Evolutionary conservation across 2,888 invertebrate genomes (phyloP).

Genomic region (Volucella zonaria): DNA sequence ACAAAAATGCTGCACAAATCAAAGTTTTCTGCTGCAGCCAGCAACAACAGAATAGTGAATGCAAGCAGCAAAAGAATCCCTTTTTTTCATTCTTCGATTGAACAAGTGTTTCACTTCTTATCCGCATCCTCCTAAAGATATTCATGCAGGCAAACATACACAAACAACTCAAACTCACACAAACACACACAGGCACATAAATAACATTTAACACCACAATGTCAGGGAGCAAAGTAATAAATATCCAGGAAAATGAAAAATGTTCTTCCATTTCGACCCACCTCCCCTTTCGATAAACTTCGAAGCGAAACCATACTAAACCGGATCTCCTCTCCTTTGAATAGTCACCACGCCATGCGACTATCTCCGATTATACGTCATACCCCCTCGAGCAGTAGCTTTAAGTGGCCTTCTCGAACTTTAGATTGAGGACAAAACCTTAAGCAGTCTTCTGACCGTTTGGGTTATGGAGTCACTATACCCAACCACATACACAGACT

Average conservation of each 20-base stretch:
- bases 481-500: not conserved
- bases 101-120: slow-evolving; percentile 49
- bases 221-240: slow-evolving; percentile 73
- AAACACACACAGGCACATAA: slow-evolving; percentile 35
- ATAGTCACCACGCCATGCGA: not conserved
- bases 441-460: slow-evolving; percentile 61
- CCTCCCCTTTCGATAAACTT: slow-evolving; percentile 69
- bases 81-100: slow-evolving; percentile 54
- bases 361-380: slow-evolving; percentile 59
- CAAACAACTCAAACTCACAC: not conserved
- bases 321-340: slow-evolving; percentile 10
- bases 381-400: slow-evolving; percentile 45
- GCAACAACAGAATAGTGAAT: slow-evolving; percentile 26
- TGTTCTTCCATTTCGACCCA: slow-evolving; percentile 61
- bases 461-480: slow-evolving; percentile 15
- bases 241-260: slow-evolving; percentile 74
- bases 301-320: slow-evolving; percentile 45
- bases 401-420: slow-evolving; percentile 66
- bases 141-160: slow-evolving; percentile 31
- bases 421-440: slow-evolving; percentile 60
- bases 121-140: slow-evolving; percentile 23
- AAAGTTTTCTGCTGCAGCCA: slow-evolving; percentile 51
- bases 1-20: slow-evolving; percentile 47
- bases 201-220: slow-evolving; percentile 73
- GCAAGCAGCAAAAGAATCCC: slow-evolving; percentile 31